Evolutionary conservation across 2,113 vertebrate genomes (phyloP).

Genomic region (Zosterops lateralis): DNA sequence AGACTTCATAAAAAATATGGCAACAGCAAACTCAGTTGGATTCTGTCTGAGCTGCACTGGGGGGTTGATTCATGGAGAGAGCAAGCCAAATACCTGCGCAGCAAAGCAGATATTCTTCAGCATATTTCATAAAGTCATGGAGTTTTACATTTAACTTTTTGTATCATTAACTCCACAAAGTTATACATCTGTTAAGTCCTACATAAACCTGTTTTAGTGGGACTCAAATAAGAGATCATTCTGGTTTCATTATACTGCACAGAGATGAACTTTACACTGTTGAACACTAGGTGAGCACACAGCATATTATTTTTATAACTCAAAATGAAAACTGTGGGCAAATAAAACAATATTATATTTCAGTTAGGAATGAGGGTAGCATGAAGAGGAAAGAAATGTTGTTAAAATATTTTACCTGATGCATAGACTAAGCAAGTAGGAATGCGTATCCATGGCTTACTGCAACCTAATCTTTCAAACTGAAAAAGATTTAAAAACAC

Average conservation of each 20-base stretch:
- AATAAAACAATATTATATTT: neutral
- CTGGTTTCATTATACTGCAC: neutral
- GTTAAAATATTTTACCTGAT: constrained; percentile 78
- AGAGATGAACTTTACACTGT: neutral
- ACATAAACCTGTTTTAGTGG: neutral
- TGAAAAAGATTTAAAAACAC: constrained; percentile 58
- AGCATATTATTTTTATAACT: neutral
- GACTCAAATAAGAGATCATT: neutral
- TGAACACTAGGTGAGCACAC: neutral
- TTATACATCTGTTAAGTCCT: neutral
- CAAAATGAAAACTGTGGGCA: neutral
- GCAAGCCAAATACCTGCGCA: neutral
- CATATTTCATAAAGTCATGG: neutral
- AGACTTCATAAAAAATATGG: neutral
- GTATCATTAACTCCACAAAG: neutral
- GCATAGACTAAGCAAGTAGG: constrained; percentile 85
- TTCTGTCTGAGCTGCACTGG: neutral
- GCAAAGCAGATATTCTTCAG: neutral
- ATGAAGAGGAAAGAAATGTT: neutral
- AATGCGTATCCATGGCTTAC: constrained; percentile 82
- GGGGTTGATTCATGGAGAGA: neutral
- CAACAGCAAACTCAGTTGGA: neutral
- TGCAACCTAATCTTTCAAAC: constrained; percentile 89
- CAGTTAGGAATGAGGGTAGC: neutral
- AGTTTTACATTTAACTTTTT: neutral